phyloP scores from a whole-genome alignment of 2,888 invertebrate species.

The Amblyteles armatorius region DNA sequence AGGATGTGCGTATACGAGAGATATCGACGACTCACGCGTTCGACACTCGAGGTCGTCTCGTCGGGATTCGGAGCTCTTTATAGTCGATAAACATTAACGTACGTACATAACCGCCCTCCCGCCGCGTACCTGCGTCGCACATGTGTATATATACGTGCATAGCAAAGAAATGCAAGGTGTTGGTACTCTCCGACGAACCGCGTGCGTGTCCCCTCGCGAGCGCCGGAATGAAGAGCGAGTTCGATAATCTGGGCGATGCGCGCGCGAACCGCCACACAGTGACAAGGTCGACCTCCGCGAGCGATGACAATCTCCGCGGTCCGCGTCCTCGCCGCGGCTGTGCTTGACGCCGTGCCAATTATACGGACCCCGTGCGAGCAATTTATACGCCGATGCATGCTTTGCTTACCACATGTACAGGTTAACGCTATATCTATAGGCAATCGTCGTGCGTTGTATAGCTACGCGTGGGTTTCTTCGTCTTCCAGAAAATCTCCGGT shows the following conservation, averaged over 20 bases:
- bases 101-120: constrained; percentile 10
- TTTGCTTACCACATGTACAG: constrained; percentile 30
- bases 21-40: constrained; percentile 56
- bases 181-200: constrained; percentile 22
- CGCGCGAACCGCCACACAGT: constrained; percentile 49
- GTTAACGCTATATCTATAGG: constrained; percentile 19
- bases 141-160: neutral
- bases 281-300: constrained; percentile 71
- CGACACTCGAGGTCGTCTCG: constrained; percentile 52
- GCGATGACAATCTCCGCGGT: constrained; percentile 71
- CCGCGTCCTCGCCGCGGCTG: constrained; percentile 48
- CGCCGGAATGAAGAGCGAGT: constrained; percentile 54
- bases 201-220: constrained; percentile 62
- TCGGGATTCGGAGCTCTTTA: constrained; percentile 50
- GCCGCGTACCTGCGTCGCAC: neutral
- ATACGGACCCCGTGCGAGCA: constrained; percentile 65
- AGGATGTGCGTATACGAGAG: neutral
- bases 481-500: neutral
- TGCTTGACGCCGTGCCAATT: constrained; percentile 72
- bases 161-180: constrained; percentile 45
- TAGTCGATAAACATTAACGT: constrained; percentile 55
- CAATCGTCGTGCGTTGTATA: neutral
- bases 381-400: constrained; percentile 71
- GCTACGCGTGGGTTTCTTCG: neutral
- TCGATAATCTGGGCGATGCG: constrained; percentile 33